Evolutionary conservation across 2,113 vertebrate species (phyloP), one percentile per base, ranked within the genome.

Genomic region (Zosterops borbonicus): DNA sequence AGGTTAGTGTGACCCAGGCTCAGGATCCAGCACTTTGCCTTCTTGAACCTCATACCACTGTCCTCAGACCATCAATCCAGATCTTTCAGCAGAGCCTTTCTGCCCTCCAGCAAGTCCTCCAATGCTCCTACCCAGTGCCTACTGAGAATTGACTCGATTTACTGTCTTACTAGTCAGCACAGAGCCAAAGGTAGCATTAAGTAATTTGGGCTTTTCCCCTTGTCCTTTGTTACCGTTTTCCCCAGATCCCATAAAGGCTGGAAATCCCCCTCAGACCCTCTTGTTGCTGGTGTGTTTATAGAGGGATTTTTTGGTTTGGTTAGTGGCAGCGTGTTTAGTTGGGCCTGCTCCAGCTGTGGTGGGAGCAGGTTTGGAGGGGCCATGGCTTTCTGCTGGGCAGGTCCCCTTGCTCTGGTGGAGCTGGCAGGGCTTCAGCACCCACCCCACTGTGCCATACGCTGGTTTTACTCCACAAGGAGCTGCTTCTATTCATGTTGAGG

Each of bases 81-180:
- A 7, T 2, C 20, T 20, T 23, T 35, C 20, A 24, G 41, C 47
- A 62, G 64, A 47, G 28, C 24, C 28, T 11, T 55, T n/a, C 41
- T 55, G 39, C n/a, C n/a, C n/a, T 55, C 28, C 64, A 55, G 23
- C 15, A 70, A 47, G 2, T 20, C 56, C 7, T 13, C 29, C 63
- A 6, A 0, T 8, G 9, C n/a, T 70, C 19, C 28, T 47, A 70
- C 39, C 23, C 41, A 70, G 1, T 53, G 33, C 9, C 12, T 18
- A 2, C 46, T 52, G 37, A 1, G 0, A 22, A 11, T 31, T 68
- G 37, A 19, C 31, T 29, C 2, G 0, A 49, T 41, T 47, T 28
- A 15, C 42, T 12, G 29, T 23, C 15, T 13, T 8, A 20, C 12
- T 15, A 2, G 25, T 23, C 33, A 88, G 31, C n/a, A 27, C 42